Evolutionary conservation across 2,113 vertebrate genomes (phyloP), one percentile per base, ranked within the genome.

Genomic region (Aptenodytes forsteri): DNA sequence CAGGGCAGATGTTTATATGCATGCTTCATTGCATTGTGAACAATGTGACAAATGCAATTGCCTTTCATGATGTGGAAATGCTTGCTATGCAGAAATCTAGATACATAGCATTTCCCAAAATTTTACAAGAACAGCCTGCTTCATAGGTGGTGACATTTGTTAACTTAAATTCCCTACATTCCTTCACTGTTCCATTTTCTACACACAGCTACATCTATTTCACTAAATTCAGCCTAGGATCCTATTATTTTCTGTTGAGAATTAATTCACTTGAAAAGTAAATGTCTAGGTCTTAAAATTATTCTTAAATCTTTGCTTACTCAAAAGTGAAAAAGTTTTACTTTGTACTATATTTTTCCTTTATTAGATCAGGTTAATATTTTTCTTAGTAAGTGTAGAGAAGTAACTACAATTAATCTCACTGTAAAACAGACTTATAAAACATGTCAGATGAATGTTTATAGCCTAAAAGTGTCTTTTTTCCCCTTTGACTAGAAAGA

Each of bases 1-100:
- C 65, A 87, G 78, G 85, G 80, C 95, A 98, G 97, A 97, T 98
- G 95, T 97, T 97, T 97, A 90, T 56, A 89, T 93, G 27, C 54
- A 97, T 96, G 95, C 91, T 87, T 97, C 95, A 71, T 18, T 97
- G 95, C 69, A 81, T 91, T 96, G 59, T 98, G 95, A 97, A 91
- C 90, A 97, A 90, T 81, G 62, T 94, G 94, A 96, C 84, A 97
- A 95, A 96, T 95, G 58, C 50, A 96, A 96, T 96, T 97, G 67
- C 34, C 8, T 97, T 97, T 97, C 38, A 84, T 88, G 70, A 80
- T 92, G 49, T 88, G 66, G 34, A 94, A 96, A 89, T 76, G 27
- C 64, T 97, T 97, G 44, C n/a, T 96, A 27, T 64, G 73, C 36
- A 93, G 73, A 94, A 97, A 94, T 84, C n/a, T 70, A 87, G 92